Base-by-base conservation (phyloP, 2,113 vertebrate species). In the Myotis lucifugus region DNA sequence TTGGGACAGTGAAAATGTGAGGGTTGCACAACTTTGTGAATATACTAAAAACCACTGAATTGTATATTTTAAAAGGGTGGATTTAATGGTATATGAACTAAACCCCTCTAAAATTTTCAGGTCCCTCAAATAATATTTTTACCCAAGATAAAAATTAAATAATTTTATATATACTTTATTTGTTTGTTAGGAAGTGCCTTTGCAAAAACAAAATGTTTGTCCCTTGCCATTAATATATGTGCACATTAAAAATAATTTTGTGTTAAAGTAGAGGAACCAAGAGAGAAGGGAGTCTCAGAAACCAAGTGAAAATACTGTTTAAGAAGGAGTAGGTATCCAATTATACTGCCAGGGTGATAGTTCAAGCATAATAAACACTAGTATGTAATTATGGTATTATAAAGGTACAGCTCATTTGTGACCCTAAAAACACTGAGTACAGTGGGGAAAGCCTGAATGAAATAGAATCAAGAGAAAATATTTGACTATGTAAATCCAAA, bases 401-500 rank as follows among this genome's bases (percentile, higher is more conserved):
- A 54, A 61, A 78, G n/a, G 72, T 87, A 59, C 0, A 83, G 0
- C 27, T 64, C 52, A 67, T 40, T 84, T 37, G 14, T 79, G 15
- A 74, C 14, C 40, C 25, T 69, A 69, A 77, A 86, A 84, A 27
- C n/a, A 72, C 23, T 12, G 14, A 90, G 54, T 70, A 73, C 1
- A 52, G 17, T 42, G 10, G 27, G 21, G 6, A 87, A 73, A 54
- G 8, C 2, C n/a, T 87, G 8, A 72, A 12, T 59, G 18, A 52
- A 84, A 73, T 11, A 93, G 23, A 29, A 18, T 64, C 5, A 67
- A 74, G 46, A 92, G 40, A 94, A 59, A 86, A 89, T 77, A 93
- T 13, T 84, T 91, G n/a, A 17, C 32, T 69, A 25, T 25, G 8
- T 59, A 88, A 93, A 88, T 32, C 10, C 37, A 84, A 59, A 56